phyloP scores from a whole-genome alignment of 2,797 vertebrate species.

The Myotis myotis region DNA sequence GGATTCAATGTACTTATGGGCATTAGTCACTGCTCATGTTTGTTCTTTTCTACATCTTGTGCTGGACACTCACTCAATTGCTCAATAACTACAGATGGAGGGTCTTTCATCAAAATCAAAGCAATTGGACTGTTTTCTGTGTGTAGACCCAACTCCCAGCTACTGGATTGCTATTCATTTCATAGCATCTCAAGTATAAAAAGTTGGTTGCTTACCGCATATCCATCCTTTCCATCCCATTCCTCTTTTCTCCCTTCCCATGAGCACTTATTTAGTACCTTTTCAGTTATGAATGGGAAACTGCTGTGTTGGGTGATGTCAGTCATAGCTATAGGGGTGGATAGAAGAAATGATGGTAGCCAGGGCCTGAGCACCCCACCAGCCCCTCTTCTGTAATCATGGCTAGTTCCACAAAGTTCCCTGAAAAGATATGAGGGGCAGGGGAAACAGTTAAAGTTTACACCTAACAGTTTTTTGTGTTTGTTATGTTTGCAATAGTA shows the following conservation, averaged over 20 bases:
- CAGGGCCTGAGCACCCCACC: background rate
- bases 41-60: background rate
- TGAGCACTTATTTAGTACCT: background rate
- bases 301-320: background rate
- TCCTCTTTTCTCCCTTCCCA: background rate
- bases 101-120: constrained; percentile 5
- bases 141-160: background rate
- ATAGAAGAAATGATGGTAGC: background rate
- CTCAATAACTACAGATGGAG: background rate
- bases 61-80: background rate
- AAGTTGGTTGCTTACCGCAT: background rate
- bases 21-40: background rate
- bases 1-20: background rate
- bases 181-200: background rate
- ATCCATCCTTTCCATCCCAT: background rate
- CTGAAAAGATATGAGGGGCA: background rate
- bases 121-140: background rate
- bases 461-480: background rate
- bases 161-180: background rate
- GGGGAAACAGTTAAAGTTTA: background rate
- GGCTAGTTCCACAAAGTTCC: background rate
- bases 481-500: background rate
- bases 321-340: background rate
- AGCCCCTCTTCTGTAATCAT: background rate
- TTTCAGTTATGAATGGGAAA: background rate